These are phyloP conservation scores for Erebia aethiops DNA, from an alignment of 2,888 invertebrate species.

Conservation along the genomic window DNA sequence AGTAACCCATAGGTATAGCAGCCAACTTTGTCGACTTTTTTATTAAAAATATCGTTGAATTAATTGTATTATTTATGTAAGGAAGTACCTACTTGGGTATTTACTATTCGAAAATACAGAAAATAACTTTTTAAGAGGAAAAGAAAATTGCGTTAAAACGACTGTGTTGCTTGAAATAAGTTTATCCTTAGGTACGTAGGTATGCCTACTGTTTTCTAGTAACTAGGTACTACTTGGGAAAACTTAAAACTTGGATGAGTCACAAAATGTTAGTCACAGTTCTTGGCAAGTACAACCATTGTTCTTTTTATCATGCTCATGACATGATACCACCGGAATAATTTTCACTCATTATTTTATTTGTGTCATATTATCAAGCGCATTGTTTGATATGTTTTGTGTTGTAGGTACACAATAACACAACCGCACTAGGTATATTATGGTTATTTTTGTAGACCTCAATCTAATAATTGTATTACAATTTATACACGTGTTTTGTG, in stretches of 20 bases:
- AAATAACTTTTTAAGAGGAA: too few species aligned
- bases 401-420: too few species aligned
- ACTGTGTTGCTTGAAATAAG: neutral
- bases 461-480: neutral
- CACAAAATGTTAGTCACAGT: conserved; percentile 13
- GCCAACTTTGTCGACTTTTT: too few species aligned
- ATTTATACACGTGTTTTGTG: neutral
- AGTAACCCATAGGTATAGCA: too few species aligned
- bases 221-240: neutral
- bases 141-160: neutral
- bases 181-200: neutral
- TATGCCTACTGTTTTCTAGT: neutral
- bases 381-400: conserved; percentile 2
- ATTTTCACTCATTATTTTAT: conserved; percentile 10
- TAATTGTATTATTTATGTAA: too few species aligned
- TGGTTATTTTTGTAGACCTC: neutral
- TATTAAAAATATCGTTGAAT: too few species aligned
- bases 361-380: neutral
- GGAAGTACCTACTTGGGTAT: too few species aligned
- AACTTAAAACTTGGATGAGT: conserved; percentile 1
- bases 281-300: conserved; percentile 1
- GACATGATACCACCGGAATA: conserved; percentile 1
- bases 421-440: neutral
- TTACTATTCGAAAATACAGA: too few species aligned
- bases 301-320: conserved; percentile 6